phyloP scores from a whole-genome alignment of 1,140 invertebrate genomes.

The Neotoxoptera formosana region DNA sequence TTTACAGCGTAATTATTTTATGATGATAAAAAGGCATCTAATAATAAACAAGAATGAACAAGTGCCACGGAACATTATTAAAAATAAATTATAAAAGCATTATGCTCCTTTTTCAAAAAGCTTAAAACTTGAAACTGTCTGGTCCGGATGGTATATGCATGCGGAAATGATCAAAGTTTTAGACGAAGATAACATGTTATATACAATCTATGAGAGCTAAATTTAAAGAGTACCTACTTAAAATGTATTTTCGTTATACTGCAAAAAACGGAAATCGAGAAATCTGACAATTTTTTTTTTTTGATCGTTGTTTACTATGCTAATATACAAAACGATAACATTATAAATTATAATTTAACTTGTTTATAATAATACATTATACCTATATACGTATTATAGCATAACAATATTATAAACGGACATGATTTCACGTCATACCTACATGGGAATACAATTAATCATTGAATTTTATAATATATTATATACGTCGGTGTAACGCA shows the following conservation, averaged over 20 bases:
- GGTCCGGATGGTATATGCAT: not conserved
- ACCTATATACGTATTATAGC: too few relatives aligned
- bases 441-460: too few relatives aligned
- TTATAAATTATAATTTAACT: too few relatives aligned
- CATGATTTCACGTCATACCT: too few relatives aligned
- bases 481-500: too few relatives aligned
- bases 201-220: not conserved
- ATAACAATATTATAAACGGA: too few relatives aligned
- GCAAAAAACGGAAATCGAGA: not conserved
- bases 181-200: not conserved
- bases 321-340: too few relatives aligned
- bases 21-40: not conserved
- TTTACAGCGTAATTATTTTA: not conserved
- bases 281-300: not conserved
- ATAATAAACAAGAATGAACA: not conserved
- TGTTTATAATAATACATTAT: too few relatives aligned
- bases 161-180: conserved; percentile 42
- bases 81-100: conserved; percentile 28
- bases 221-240: not conserved
- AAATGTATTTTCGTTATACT: not conserved
- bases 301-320: not conserved
- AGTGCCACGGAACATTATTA: not conserved
- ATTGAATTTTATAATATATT: too few relatives aligned
- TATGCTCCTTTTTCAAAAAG: not conserved
- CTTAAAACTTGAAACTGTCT: not conserved